phyloP scores from a whole-genome alignment of 2,113 vertebrate species.

The Pyxicephalus adspersus region DNA sequence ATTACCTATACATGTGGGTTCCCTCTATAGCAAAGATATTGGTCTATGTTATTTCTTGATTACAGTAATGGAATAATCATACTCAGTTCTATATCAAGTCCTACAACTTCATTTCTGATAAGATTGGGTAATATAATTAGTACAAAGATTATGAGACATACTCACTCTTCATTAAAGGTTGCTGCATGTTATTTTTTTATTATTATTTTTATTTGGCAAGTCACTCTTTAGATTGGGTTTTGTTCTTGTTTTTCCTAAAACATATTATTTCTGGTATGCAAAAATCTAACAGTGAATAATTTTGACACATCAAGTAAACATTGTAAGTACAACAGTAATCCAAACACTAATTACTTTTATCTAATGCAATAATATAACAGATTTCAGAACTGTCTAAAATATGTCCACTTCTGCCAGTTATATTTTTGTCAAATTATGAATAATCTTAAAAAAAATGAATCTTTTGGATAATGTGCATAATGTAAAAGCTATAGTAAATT shows the following conservation, averaged over 20 bases:
- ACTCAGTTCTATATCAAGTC: neutral
- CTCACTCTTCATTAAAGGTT: conserved; percentile 7
- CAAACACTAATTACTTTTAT: conserved; percentile 32
- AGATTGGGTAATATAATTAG: conserved; percentile 26
- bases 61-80: conserved; percentile 15
- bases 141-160: neutral
- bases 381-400: neutral
- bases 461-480: too few species aligned
- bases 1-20: neutral
- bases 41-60: conserved; percentile 5
- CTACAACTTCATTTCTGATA: conserved; percentile 38
- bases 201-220: conserved; percentile 13
- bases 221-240: conserved; percentile 43
- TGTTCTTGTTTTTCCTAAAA: conserved; percentile 35
- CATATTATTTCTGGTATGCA: conserved; percentile 48
- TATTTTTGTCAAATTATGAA: neutral
- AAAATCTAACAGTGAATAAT: conserved; percentile 45
- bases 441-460: too few species aligned
- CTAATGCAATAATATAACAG: neutral
- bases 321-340: conserved; percentile 24
- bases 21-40: neutral
- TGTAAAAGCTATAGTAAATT: too few species aligned
- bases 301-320: conserved; percentile 43
- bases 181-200: conserved; percentile 10
- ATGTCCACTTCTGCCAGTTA: neutral